Base-by-base conservation (phyloP, 2,888 invertebrate genomes). In the Rhorus exstirpatorius region DNA sequence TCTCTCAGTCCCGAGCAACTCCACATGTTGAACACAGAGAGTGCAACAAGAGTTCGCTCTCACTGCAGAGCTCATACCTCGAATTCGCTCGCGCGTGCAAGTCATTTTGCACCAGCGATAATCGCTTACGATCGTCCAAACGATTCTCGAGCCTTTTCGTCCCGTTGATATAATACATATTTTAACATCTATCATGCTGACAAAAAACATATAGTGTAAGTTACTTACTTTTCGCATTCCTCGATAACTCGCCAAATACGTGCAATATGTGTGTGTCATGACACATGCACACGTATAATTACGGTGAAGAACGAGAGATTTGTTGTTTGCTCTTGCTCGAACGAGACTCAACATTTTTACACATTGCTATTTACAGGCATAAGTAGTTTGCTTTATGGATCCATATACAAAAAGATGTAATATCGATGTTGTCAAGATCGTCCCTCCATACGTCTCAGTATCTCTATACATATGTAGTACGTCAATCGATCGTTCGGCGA, bases 51-150 rank as follows among this genome's bases (percentile, higher is more conserved):
- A 76, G 75, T 67, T 76, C 75, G 55, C 24, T 75, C 74, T 60
- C 44, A 24, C 72, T 38, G n/a, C 65, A 26, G 68, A 60, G 24
- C 72, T 67, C 81, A 74, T 78, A 74, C 74, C 81, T 74, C 41
- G 74, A 51, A 68, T 61, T 67, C 81, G 58, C 83, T 79, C 83
- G 79, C 71, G 83, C 79, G 79, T 83, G 83, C 83, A 76, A 83
- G 67, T 83, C 76, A 79, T 83, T 83, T 76, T 79, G 79, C 83
- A 79, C 83, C 61, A 72, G 72, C 79, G 76, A 76, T 83, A 71
- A 83, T 83, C 79, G 76, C 67, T 79, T 79, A 76, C 83, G 83
- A 79, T 76, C 65, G 79, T 71, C 71, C 72, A 35, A 79, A 79
- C 75, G 55, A 46, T 67, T 76, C 67, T 63, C 24, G 31, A 51